Percentiles rank a stretch among this genome's conserved stretches.
Conservation (phyloP, 2,797 vertebrate genomes). For the Sparus aurata region DNA sequence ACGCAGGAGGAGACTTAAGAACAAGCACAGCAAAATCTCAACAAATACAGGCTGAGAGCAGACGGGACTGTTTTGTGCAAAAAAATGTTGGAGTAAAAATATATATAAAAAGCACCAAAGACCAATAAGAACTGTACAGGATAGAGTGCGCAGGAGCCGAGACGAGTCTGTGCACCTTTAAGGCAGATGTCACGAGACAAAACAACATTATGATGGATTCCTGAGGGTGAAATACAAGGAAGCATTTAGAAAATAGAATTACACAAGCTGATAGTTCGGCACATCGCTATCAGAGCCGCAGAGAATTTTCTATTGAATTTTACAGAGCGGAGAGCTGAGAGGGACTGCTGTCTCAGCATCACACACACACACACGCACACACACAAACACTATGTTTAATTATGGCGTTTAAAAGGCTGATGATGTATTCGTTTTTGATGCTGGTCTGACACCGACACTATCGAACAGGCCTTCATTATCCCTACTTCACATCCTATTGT, state of each 20-base stretch:
- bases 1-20: too few species aligned
- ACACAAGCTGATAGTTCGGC: slow-evolving; percentile 24
- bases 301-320: slow-evolving; percentile 25
- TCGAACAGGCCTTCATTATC: slow-evolving; percentile 28
- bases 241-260: slow-evolving; percentile 29
- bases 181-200: slow-evolving; percentile 14
- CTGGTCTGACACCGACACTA: slow-evolving; percentile 19
- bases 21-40: too few species aligned
- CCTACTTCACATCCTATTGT: not conserved
- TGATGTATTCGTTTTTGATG: slow-evolving; percentile 35
- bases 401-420: slow-evolving; percentile 12
- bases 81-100: too few species aligned
- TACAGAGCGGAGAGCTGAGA: slow-evolving; percentile 6
- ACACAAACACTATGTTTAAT: slow-evolving; percentile 15
- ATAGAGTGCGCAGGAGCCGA: not conserved
- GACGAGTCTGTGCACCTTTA: not conserved
- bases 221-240: slow-evolving; percentile 10
- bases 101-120: too few species aligned
- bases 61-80: too few species aligned
- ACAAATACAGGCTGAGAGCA: too few species aligned
- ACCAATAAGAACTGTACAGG: not conserved
- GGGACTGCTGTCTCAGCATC: slow-evolving; percentile 14
- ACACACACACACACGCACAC: not conserved
- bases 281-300: not conserved
- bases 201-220: slow-evolving; percentile 40